These are phyloP conservation scores for Rattus norvegicus DNA, from an alignment of 2,113 vertebrate species.

Conservation along the genomic window GRCr8 NC_086027.1:79129001-79129500, in stretches of 20 bases:
- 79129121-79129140: neutral
- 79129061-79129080: constrained; percentile 4
- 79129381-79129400: constrained; percentile 32
- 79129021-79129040: constrained; percentile 4
- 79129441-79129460: constrained; percentile 48
- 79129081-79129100: constrained; percentile 26
- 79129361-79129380: constrained; percentile 24
- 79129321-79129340: constrained; percentile 51
- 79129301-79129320: constrained; percentile 66
- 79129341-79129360: constrained; percentile 68
- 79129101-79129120: constrained; percentile 39
- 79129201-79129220: constrained; percentile 53
- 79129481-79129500: constrained; percentile 33
- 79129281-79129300: constrained; percentile 56
- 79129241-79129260: constrained; percentile 47
- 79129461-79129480: constrained; percentile 56
- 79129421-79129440: constrained; percentile 46
- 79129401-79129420: constrained; percentile 46
- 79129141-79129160: constrained; percentile 52
- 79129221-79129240: constrained; percentile 48
- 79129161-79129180: constrained; percentile 20
- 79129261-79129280: constrained; percentile 56
- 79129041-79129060: neutral
- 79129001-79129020: neutral
- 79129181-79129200: constrained; percentile 56